A percentile compares a stretch with the other conserved stretches of the same genome.
Conservation (phyloP, 2,113 vertebrate species). For the Cardinalis cardinalis region DNA sequence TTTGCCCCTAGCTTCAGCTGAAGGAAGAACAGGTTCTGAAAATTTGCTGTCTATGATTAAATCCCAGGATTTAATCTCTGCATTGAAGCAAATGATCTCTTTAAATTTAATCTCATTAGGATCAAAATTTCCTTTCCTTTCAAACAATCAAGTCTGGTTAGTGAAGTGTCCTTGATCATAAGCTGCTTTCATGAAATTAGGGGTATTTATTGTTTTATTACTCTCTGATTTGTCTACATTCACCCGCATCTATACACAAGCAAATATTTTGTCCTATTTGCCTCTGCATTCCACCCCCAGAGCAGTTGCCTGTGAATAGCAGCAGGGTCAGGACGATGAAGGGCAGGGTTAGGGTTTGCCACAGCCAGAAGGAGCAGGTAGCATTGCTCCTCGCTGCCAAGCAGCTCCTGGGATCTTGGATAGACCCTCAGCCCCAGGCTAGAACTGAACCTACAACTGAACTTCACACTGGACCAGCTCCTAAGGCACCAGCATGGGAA, state of each 20-base stretch:
- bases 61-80: background rate
- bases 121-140: slow-evolving; percentile 30
- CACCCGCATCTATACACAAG: background rate
- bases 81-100: background rate
- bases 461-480: background rate
- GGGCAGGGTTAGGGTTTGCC: background rate
- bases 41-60: background rate
- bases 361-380: background rate
- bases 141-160: slow-evolving; percentile 9
- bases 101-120: slow-evolving; percentile 31
- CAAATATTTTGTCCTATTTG: background rate
- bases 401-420: background rate
- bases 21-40: background rate
- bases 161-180: background rate
- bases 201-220: background rate
- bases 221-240: background rate
- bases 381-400: accelerated
- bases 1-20: background rate
- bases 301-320: background rate
- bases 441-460: background rate
- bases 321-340: no score
- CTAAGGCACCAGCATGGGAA: background rate
- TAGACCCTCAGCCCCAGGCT: background rate
- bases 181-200: background rate
- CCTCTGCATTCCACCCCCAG: background rate